Base-by-base conservation (phyloP, 2,888 invertebrate species). In the Euplexia lucipara region DNA sequence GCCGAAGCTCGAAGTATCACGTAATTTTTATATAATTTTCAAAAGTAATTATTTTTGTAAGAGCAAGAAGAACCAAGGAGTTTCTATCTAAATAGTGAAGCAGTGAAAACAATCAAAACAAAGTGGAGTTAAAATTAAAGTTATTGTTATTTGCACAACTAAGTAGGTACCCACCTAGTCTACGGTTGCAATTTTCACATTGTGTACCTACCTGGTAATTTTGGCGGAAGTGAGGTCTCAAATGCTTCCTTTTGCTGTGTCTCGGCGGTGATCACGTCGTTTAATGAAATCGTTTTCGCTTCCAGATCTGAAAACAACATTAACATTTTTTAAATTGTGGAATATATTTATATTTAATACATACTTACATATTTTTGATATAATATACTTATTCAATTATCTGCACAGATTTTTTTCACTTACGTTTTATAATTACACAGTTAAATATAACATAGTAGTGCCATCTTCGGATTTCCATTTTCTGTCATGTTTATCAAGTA, bases 381-480 rank as follows among this genome's bases (percentile, higher is more conserved):
- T 34, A 20, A 9, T 8, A 0, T 18, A 20, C 12, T 12, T 14
- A 45, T n/a, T n/a, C n/a, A 9, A 10, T 7, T 8, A 41, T 16
- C 37, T 6, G 10, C 5, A 34, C 22, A 30, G 16, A 10, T 45
- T n/a, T 16, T 30, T n/a, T 35, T 84, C 87, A 89, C 82, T 76
- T 84, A 82, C 84, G 77, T 32, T 67, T 65, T 61, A 90, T 77
- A 58, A 90, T 30, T 66, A 83, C 82, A 86, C 85, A 91, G 83
- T 86, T 90, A 91, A 91, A 81, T 75, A 89, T 77, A 70, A 91
- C 58, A 77, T 79, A 90, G 82, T 75, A 87, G 74, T 85, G 84
- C 85, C 86, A 88, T 80, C 79, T 81, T 70, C 83, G 82, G 84
- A 91, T 88, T 89, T 91, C 92, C 95, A 95, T 95, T 91, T 92